Base-by-base conservation (phyloP, 2,113 vertebrate species). In the Galeopterus variegatus region DNA sequence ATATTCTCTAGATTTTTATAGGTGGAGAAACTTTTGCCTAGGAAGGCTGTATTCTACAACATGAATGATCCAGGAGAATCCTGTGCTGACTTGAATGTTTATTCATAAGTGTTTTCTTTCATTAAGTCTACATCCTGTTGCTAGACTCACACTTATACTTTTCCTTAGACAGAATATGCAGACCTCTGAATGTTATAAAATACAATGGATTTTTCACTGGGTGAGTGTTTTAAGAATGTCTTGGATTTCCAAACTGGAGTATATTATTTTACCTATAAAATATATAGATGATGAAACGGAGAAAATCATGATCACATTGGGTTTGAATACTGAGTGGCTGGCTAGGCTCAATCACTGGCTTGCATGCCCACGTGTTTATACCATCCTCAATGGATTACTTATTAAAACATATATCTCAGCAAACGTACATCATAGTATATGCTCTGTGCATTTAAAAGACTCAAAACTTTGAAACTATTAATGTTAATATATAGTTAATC, bases 31-130 rank as follows among this genome's bases (percentile, higher is more conserved):
- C 1, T 81, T 97, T 91, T 52, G 33, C 23, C 50, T 28, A 54
- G 79, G 58, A 80, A 91, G 92, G 64, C 31, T 70, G 73, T 41
- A 67, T 84, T 73, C 26, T 31, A 23, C 36, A 36, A 70, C 2
- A 76, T 62, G 70, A 93, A 93, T 75, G 80, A 93, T 90, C 48
- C 81, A 90, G 15, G 23, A 88, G 45, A 85, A n/a, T 10, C 1
- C n/a, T 84, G 52, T 5, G 76, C 18, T 10, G 50, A 50, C 45
- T 87, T 54, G 48, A 9, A 36, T 41, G 21, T 58, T 92, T 64
- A 36, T 81, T 69, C 93, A 24, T 75, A 81, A 94, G 52, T 56
- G 31, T n/a, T 79, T 65, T 48, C 28, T 84, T 88, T n/a, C 3
- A 73, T 82, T 69, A 75, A 88, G 36, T 88, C 31, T 64, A 50